A percentile compares a stretch with the other conserved stretches of the same genome.
Conservation (phyloP, 2,888 invertebrate genomes). For the Dorcus parallelipipedus region DNA sequence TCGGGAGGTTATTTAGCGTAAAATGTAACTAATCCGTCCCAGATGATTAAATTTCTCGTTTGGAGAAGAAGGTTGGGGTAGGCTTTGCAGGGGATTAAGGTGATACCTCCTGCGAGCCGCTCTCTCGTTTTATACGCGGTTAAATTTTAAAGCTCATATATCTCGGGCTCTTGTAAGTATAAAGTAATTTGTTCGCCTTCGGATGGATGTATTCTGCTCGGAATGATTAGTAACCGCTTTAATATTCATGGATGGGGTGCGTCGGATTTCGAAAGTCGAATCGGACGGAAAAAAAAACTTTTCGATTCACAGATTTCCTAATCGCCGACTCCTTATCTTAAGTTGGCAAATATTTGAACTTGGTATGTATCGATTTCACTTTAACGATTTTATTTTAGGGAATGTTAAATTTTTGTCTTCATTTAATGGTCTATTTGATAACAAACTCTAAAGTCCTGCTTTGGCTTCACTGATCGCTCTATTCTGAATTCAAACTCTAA, state of each 20-base stretch:
- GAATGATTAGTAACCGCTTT: no score
- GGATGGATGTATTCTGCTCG: slow-evolving; percentile 1
- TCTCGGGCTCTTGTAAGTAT: slow-evolving; percentile 13
- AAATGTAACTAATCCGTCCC: slow-evolving; percentile 38
- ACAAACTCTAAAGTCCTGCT: no score
- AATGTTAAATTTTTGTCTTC: no score
- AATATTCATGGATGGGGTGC: background rate
- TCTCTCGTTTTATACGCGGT: slow-evolving; percentile 22
- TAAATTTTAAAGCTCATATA: slow-evolving; percentile 24
- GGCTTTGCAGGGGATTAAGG: slow-evolving; percentile 23
- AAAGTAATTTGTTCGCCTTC: slow-evolving; percentile 6
- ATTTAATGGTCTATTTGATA: no score
- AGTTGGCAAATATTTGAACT: no score
- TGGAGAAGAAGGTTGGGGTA: slow-evolving; percentile 24
- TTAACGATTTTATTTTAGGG: no score
- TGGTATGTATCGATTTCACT: no score
- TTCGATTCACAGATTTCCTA: background rate
- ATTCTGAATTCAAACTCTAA: no score
- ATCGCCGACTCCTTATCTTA: no score
- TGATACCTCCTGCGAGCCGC: slow-evolving; percentile 25
- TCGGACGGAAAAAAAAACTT: background rate
- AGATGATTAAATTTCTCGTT: slow-evolving; percentile 38
- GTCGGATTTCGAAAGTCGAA: background rate
- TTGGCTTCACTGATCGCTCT: no score
- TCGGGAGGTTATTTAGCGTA: slow-evolving; percentile 34